Conservation (phyloP, 2,797 vertebrate species). For the Spheniscus humboldti region DNA sequence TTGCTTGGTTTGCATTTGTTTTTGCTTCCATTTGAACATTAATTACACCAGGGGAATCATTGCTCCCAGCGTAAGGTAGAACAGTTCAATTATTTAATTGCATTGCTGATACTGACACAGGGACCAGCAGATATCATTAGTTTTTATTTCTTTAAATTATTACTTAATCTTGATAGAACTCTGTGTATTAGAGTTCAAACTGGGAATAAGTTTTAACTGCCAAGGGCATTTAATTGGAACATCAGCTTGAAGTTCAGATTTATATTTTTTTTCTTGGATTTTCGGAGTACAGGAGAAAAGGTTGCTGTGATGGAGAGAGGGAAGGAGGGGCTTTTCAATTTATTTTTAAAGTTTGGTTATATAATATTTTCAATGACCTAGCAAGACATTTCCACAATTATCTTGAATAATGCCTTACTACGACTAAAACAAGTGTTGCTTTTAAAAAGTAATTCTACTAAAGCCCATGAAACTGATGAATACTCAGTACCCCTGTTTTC, state of each 20-base stretch:
- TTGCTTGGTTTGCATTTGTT: not conserved
- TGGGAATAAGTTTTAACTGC: not conserved
- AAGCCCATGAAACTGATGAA: not conserved
- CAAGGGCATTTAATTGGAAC: not conserved
- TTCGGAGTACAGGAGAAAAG: not conserved
- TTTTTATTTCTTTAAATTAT: not conserved
- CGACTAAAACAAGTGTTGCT: not conserved
- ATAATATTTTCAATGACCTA: not conserved
- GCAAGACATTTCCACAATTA: not conserved
- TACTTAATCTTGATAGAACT: not conserved
- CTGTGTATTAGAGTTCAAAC: not conserved
- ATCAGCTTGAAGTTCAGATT: not conserved
- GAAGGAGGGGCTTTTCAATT: not conserved
- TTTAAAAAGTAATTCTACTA: not conserved
- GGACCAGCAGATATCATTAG: not conserved
- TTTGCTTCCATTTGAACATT: not conserved
- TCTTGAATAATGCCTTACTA: not conserved
- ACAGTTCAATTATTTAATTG: slow-evolving; percentile 3
- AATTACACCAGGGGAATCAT: not conserved
- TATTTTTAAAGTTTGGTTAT: not conserved
- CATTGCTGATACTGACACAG: not conserved
- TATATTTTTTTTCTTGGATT: not conserved
- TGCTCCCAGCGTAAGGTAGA: not conserved
- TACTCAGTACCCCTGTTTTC: not conserved
- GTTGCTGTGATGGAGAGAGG: not conserved